Evolutionary conservation across 2,797 vertebrate genomes (phyloP).

Genomic region (Sebastes oblongus): DNA sequence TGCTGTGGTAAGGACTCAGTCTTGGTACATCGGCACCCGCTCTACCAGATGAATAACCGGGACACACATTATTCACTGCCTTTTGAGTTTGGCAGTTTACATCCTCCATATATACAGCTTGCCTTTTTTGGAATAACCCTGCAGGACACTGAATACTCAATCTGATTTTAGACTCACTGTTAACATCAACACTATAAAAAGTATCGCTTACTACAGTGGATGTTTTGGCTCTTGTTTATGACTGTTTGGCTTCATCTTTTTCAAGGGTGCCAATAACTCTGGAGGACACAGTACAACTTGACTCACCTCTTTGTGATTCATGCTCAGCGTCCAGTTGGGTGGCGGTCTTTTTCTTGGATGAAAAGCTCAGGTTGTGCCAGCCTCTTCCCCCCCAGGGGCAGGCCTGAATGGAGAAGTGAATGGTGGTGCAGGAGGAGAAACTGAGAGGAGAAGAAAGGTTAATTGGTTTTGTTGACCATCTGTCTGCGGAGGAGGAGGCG

Average conservation of each 20-base stretch:
- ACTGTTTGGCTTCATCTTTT: background rate
- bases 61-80: too few relatives aligned
- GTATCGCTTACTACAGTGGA: background rate
- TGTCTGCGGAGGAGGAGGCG: conserved; percentile 77
- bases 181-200: background rate
- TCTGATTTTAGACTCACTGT: background rate
- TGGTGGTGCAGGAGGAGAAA: conserved; percentile 66
- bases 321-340: conserved; percentile 16
- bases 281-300: conserved; percentile 19
- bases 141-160: background rate
- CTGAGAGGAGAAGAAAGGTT: conserved; percentile 83
- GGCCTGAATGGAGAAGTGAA: conserved; percentile 65
- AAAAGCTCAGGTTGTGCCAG: conserved; percentile 74
- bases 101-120: background rate
- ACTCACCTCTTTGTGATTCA: conserved; percentile 33
- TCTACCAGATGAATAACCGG: too few relatives aligned
- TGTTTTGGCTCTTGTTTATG: background rate
- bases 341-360: background rate
- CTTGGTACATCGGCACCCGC: too few relatives aligned
- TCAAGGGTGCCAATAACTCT: conserved; percentile 26
- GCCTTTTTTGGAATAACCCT: background rate
- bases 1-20: too few relatives aligned
- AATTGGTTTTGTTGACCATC: conserved; percentile 90
- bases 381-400: conserved; percentile 65
- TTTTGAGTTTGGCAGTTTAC: too few relatives aligned